Conservation (phyloP, 1,140 invertebrate species). For the Euwallacea fornicatus region DNA sequence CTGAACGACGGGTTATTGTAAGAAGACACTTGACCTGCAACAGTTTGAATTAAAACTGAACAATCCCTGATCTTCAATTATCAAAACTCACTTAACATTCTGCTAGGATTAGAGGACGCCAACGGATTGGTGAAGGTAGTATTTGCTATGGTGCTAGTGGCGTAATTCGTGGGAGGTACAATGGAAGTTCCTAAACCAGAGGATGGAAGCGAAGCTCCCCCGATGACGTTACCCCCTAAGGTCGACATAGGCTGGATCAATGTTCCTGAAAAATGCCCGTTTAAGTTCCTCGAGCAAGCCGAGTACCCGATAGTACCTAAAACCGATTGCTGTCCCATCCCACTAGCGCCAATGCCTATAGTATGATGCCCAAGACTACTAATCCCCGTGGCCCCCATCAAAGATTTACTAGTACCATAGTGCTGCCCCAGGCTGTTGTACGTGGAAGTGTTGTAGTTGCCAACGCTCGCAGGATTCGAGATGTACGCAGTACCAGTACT, state of each 20-base stretch:
- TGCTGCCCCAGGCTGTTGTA: constrained; percentile 58
- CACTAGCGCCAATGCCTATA: constrained; percentile 35
- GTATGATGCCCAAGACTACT: constrained; percentile 42
- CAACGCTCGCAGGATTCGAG: constrained; percentile 39
- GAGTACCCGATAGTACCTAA: constrained; percentile 26
- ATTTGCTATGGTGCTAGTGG: constrained; percentile 57
- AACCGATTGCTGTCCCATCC: constrained; percentile 40
- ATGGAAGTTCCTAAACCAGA: constrained; percentile 56
- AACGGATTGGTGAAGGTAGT: constrained; percentile 65
- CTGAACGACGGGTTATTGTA: constrained; percentile 48
- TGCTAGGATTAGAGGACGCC: constrained; percentile 51
- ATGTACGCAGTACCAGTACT: constrained; percentile 42
- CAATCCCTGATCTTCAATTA: not conserved
- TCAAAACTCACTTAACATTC: constrained; percentile 20
- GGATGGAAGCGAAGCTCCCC: constrained; percentile 34
- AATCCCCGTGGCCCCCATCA: constrained; percentile 52
- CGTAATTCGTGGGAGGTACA: constrained; percentile 56
- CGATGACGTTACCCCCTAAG: constrained; percentile 48
- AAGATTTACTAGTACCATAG: constrained; percentile 59
- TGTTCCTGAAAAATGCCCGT: constrained; percentile 9
- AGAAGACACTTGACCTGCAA: constrained; percentile 39
- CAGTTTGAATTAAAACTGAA: not conserved
- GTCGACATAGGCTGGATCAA: constrained; percentile 32
- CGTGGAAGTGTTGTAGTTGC: constrained; percentile 44
- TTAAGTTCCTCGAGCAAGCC: constrained; percentile 10